phyloP scores from a whole-genome alignment of 2,797 vertebrate species.

The Epinephelus malabaricus region DNA sequence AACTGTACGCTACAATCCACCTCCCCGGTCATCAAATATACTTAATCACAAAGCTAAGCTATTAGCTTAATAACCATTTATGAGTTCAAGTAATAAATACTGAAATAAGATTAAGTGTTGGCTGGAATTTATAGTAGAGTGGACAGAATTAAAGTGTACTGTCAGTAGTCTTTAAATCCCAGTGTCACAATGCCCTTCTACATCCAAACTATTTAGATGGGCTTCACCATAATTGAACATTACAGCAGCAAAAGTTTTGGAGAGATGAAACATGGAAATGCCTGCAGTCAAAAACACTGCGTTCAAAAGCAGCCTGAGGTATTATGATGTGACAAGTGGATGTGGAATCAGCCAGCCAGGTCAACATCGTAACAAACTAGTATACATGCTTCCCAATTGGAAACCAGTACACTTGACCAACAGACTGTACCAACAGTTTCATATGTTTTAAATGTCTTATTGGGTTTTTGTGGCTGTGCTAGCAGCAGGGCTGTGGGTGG shows the following conservation, averaged over 20 bases:
- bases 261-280: not conserved
- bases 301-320: not conserved
- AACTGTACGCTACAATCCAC: not conserved
- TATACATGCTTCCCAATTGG: not conserved
- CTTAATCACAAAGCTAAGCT: not conserved
- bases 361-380: not conserved
- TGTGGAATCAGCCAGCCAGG: not conserved
- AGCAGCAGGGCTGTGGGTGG: not conserved
- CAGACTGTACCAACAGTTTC: not conserved
- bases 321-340: not conserved
- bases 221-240: not conserved
- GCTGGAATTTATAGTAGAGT: not conserved
- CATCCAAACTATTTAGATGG: not conserved
- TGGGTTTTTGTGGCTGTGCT: not conserved
- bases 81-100: constrained; percentile 2
- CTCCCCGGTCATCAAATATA: not conserved
- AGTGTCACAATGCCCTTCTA: not conserved
- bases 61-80: not conserved
- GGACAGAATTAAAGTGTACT: not conserved
- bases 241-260: not conserved
- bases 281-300: not conserved
- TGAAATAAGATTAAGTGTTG: not conserved
- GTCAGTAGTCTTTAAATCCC: not conserved
- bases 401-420: not conserved
- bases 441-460: not conserved